Evolutionary conservation across 2,888 invertebrate genomes (phyloP).

Genomic region (Pterostichus madidus): DNA sequence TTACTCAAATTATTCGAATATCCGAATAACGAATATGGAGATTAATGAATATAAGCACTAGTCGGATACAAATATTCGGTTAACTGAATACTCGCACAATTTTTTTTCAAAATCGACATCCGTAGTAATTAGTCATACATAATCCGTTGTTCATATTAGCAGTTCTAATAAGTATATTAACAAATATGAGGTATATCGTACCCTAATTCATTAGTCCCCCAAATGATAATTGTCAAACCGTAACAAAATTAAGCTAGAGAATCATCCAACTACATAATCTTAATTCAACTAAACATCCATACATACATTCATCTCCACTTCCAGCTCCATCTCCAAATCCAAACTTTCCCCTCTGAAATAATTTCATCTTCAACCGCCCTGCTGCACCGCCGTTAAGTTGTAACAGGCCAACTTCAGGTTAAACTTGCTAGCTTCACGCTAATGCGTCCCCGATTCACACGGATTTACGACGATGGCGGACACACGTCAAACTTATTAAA

Average conservation of each 20-base stretch:
- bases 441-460: slow-evolving; percentile 65
- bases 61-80: too few species aligned
- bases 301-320: slow-evolving; percentile 14
- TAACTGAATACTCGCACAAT: too few species aligned
- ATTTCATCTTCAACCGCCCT: slow-evolving; percentile 8
- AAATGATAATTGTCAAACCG: slow-evolving; percentile 28
- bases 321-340: slow-evolving; percentile 20
- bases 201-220: slow-evolving; percentile 17
- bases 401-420: slow-evolving; percentile 51
- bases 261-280: slow-evolving; percentile 47
- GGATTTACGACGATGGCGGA: slow-evolving; percentile 58
- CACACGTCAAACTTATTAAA: slow-evolving; percentile 66
- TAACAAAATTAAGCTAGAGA: slow-evolving; percentile 30
- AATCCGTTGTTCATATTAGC: too few species aligned
- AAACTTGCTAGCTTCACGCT: slow-evolving; percentile 52
- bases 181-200: neutral
- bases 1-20: too few species aligned
- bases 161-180: too few species aligned
- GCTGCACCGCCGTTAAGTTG: slow-evolving; percentile 18
- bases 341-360: slow-evolving; percentile 38
- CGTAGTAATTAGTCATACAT: too few species aligned
- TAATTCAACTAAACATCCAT: slow-evolving; percentile 17
- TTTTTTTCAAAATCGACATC: too few species aligned
- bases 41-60: too few species aligned
- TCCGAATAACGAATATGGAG: too few species aligned